Conservation (phyloP, 2,888 invertebrate genomes). For the Watsonalla cultraria region DNA sequence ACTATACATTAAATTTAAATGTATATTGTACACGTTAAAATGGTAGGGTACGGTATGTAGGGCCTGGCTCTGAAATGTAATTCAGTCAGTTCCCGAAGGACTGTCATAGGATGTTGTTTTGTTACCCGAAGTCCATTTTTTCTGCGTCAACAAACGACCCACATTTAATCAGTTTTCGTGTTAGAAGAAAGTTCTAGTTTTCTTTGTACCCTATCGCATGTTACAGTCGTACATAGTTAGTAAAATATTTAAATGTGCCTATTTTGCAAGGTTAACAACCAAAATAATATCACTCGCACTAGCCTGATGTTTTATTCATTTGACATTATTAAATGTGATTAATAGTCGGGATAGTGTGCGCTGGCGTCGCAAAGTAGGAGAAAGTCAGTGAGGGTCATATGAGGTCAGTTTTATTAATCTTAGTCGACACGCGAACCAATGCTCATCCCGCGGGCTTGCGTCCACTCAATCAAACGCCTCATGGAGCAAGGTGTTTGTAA, state of each 20-base stretch:
- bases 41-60: too few relatives aligned
- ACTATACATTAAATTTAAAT: too few relatives aligned
- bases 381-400: constrained; percentile 36
- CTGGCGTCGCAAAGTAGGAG: constrained; percentile 34
- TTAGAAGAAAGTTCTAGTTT: not conserved
- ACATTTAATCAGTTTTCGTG: too few relatives aligned
- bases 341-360: constrained; percentile 27
- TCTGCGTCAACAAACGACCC: too few relatives aligned
- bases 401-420: constrained; percentile 43
- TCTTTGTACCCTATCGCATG: not conserved
- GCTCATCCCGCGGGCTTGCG: constrained; percentile 21
- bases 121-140: too few relatives aligned
- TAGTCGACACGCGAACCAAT: constrained; percentile 39
- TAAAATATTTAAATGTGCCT: not conserved
- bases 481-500: constrained; percentile 18
- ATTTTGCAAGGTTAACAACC: not conserved
- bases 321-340: constrained; percentile 39
- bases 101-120: too few relatives aligned
- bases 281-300: not conserved
- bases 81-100: too few relatives aligned
- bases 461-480: constrained; percentile 10
- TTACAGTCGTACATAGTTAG: not conserved
- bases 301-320: constrained; percentile 33
- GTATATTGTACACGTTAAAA: too few relatives aligned
- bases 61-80: too few relatives aligned